A percentile compares a stretch with the other conserved stretches of the same genome.
phyloP scores from a whole-genome alignment of 1,140 invertebrate species.

The Leptinotarsa texana region DNA sequence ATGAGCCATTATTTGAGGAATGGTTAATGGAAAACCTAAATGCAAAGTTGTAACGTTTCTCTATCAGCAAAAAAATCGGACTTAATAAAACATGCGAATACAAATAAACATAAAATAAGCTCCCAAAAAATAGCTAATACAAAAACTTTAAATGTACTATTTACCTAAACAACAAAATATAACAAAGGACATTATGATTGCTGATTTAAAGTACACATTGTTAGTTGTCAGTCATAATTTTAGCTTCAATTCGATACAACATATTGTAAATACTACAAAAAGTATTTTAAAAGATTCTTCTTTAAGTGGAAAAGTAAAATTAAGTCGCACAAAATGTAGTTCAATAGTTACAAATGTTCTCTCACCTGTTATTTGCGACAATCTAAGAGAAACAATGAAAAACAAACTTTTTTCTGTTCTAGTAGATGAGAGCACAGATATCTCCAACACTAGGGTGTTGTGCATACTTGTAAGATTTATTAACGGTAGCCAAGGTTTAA shows the following conservation, averaged over 20 bases:
- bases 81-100: slow-evolving; percentile 11
- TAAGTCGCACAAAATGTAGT: slow-evolving; percentile 16
- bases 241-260: slow-evolving; percentile 12
- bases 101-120: neutral
- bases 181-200: slow-evolving; percentile 10
- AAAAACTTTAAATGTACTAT: slow-evolving; percentile 9
- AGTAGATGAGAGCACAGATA: slow-evolving; percentile 18
- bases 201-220: slow-evolving; percentile 21
- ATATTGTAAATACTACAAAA: slow-evolving; percentile 15
- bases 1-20: slow-evolving; percentile 4
- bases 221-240: slow-evolving; percentile 27
- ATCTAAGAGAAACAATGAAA: neutral
- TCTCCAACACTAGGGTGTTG: slow-evolving; percentile 7
- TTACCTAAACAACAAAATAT: slow-evolving; percentile 6
- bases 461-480: slow-evolving; percentile 16
- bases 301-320: slow-evolving; percentile 4
- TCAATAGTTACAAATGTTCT: slow-evolving; percentile 14
- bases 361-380: slow-evolving; percentile 5
- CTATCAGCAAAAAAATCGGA: slow-evolving; percentile 4
- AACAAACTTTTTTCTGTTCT: slow-evolving; percentile 13
- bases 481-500: slow-evolving; percentile 11
- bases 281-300: neutral
- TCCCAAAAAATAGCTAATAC: neutral
- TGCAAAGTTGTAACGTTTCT: slow-evolving; percentile 15
- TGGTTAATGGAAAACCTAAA: slow-evolving; percentile 7